These are phyloP conservation scores for Drosophila cognata DNA, from an alignment of 2,888 invertebrate genomes.

Conservation along the genomic window DNA sequence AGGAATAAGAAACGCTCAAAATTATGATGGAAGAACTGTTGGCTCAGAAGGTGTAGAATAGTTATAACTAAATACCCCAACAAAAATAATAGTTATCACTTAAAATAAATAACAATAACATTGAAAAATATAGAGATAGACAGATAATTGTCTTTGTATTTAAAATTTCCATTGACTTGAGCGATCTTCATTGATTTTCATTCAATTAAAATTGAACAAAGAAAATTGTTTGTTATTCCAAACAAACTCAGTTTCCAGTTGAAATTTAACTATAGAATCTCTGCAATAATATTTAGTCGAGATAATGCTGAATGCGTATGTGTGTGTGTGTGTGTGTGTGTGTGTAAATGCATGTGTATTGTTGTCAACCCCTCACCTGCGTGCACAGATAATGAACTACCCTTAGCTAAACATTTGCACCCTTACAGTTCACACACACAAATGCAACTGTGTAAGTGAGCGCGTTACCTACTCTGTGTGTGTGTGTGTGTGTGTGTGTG, in stretches of 20 bases:
- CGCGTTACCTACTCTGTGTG: constrained; percentile 26
- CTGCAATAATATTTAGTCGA: neutral
- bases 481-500: constrained; percentile 10
- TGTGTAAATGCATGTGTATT: constrained; percentile 16
- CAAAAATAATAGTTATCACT: neutral
- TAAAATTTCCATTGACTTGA: neutral
- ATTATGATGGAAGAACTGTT: neutral
- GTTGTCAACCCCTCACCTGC: constrained; percentile 55
- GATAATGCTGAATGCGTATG: neutral
- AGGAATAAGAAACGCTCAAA: neutral
- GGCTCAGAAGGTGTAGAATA: neutral
- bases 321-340: constrained; percentile 4
- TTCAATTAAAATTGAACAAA: neutral
- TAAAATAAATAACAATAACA: neutral
- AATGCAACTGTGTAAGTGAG: constrained; percentile 42
- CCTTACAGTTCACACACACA: constrained; percentile 39
- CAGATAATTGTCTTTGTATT: neutral
- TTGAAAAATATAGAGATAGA: neutral
- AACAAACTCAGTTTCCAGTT: neutral
- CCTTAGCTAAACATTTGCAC: constrained; percentile 51
- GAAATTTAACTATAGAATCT: neutral
- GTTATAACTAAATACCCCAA: neutral
- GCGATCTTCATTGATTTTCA: neutral
- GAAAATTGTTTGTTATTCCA: neutral
- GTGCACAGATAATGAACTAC: constrained; percentile 62